Base-by-base conservation (phyloP, 2,797 vertebrate genomes). In the Anisognathus igniventris region DNA sequence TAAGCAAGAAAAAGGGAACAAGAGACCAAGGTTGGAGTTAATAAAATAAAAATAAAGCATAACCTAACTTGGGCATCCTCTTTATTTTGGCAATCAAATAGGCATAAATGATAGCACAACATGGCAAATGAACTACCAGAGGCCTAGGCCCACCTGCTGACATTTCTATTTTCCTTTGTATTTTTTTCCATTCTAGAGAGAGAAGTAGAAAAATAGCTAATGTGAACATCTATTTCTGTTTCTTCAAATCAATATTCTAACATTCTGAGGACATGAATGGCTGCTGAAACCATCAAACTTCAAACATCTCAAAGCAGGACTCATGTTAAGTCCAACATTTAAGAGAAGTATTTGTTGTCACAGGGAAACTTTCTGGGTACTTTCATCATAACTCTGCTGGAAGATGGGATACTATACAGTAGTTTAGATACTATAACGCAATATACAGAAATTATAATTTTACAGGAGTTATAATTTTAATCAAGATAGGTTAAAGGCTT, bases 31-130 rank as follows among this genome's bases (percentile, higher is more conserved):
- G 45, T 27, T 88, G 42, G 33, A 95, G 92, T 57, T 93, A 88
- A 92, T 94, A 86, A 85, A 91, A 91, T 73, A 81, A 86, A 95
- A 95, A 85, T 73, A 89, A 95, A 81, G 37, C 39, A 84, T 77
- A 88, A 75, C 21, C 10, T 92, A 90, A 78, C 79, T 81, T 62
- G 54, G 70, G 23, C 51, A 78, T 90, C 44, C 47, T 84, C 58
- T 90, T 94, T 90, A 86, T 75, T 95, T 81, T 86, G 75, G 39
- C 25, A 77, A 88, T 92, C 45, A 64, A 80, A 53, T 45, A 88
- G 42, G 80, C 44, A 90, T 91, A 95, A 92, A 88, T 88, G 92
- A 93, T 25, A 94, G 51, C 39, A 90, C 31, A 89, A 76, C n/a
- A 83, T 62, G 25, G 28, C 42, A 88, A 88, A 86, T 33, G 3